A percentile compares a stretch with the other conserved stretches of the same genome.
These are phyloP conservation scores for Apaloderma vittatum DNA, from an alignment of 2,113 vertebrate genomes.

Conservation along the genomic window DNA sequence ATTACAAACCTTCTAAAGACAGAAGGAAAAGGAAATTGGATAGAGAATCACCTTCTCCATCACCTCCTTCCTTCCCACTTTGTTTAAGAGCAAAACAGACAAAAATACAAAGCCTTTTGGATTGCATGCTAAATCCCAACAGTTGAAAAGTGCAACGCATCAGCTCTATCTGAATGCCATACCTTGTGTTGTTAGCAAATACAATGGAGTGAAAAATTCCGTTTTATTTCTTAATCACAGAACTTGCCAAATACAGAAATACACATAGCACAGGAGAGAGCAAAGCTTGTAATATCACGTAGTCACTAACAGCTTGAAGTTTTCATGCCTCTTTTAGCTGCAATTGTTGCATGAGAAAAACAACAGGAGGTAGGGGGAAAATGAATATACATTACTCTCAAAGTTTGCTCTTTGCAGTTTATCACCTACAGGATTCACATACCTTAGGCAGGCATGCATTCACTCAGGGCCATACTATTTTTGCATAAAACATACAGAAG, in stretches of 20 bases:
- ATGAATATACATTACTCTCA: neutral
- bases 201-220: neutral
- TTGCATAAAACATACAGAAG: neutral
- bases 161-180: neutral
- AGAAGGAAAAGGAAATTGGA: constrained; percentile 32
- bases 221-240: neutral
- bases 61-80: constrained; percentile 2
- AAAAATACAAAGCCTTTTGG: neutral
- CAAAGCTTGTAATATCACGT: neutral
- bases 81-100: constrained; percentile 22
- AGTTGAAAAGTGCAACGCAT: neutral
- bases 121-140: neutral
- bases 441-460: neutral
- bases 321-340: neutral
- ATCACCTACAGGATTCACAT: neutral
- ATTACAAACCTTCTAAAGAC: constrained; percentile 50
- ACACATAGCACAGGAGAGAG: neutral
- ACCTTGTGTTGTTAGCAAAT: neutral
- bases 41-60: constrained; percentile 47
- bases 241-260: neutral
- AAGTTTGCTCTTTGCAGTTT: neutral
- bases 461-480: neutral
- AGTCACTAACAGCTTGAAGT: neutral
- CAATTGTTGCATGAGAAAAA: neutral
- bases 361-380: fast-evolving